Conservation (phyloP, 2,113 vertebrate genomes). For the Callionymus lyra region DNA sequence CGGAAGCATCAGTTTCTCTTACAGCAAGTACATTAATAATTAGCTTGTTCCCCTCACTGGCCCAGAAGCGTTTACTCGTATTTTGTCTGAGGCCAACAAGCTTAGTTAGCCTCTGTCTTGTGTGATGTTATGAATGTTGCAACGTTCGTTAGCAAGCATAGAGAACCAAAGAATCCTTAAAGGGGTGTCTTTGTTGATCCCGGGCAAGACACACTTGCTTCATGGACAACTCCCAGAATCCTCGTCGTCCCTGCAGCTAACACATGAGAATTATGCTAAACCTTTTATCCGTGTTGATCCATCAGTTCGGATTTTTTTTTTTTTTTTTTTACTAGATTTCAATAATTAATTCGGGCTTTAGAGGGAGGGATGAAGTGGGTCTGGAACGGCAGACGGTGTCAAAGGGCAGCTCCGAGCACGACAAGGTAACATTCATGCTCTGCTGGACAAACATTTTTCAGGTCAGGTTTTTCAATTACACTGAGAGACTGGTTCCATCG, state of each 20-base stretch:
- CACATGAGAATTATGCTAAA: no score
- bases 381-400: conserved; percentile 56
- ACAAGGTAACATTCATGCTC: conserved; percentile 76
- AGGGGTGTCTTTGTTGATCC: no score
- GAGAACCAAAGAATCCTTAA: no score
- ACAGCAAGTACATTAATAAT: conserved; percentile 50
- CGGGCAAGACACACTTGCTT: no score
- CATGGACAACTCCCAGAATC: no score
- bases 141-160: conserved; percentile 12
- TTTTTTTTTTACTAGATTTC: conserved; percentile 60
- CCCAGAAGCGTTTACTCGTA: conserved; percentile 45
- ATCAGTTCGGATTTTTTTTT: conserved; percentile 29
- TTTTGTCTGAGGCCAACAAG: conserved; percentile 42
- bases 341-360: conserved; percentile 67
- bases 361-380: conserved; percentile 63
- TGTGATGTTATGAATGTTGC: conserved; percentile 19
- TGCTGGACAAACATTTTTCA: conserved; percentile 74
- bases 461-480: conserved; percentile 79
- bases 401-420: conserved; percentile 52
- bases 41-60: conserved; percentile 48
- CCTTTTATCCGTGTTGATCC: conserved; percentile 1
- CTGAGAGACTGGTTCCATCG: conserved; percentile 64
- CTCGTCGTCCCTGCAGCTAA: no score
- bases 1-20: conserved; percentile 36
- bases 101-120: conserved; percentile 28